Conservation (phyloP, 2,888 invertebrate species). For the Morpho helenor region DNA sequence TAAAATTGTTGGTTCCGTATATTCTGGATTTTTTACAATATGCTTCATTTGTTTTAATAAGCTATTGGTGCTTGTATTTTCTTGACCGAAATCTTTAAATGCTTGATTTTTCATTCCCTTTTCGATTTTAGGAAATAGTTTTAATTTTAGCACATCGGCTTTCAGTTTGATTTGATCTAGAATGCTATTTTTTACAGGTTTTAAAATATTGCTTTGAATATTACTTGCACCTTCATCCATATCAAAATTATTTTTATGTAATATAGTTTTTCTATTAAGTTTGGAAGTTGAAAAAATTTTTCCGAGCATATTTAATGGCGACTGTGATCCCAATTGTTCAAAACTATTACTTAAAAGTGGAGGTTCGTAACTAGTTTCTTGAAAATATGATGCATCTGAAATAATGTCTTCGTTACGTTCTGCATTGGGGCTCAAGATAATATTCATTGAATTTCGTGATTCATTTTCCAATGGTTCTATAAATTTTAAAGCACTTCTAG, state of each 20-base stretch:
- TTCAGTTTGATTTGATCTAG: conserved; percentile 16
- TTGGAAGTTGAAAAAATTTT: conserved; percentile 33
- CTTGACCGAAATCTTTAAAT: background rate
- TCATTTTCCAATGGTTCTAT: conserved; percentile 36
- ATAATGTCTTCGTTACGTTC: conserved; percentile 32
- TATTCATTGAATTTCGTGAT: conserved; percentile 46
- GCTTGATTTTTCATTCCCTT: background rate
- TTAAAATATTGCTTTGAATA: conserved; percentile 37
- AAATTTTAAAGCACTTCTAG: conserved; percentile 37
- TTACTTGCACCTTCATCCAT: conserved; percentile 52
- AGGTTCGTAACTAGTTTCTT: conserved; percentile 45
- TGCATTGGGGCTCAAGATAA: conserved; percentile 45
- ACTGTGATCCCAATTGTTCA: conserved; percentile 23
- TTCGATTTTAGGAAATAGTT: conserved; percentile 10
- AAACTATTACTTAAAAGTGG: conserved; percentile 33
- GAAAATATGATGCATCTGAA: conserved; percentile 47
- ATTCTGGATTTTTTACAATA: too few species aligned
- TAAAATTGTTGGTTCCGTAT: too few species aligned
- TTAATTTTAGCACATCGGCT: conserved; percentile 20
- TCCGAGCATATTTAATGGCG: conserved; percentile 34
- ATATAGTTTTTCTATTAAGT: conserved; percentile 9
- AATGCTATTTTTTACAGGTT: conserved; percentile 22
- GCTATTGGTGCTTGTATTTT: too few species aligned
- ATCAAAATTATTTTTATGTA: conserved; percentile 35
- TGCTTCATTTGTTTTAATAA: too few species aligned